phyloP scores from a whole-genome alignment of 1,140 invertebrate genomes.

The Globodera ellingtonae region DNA sequence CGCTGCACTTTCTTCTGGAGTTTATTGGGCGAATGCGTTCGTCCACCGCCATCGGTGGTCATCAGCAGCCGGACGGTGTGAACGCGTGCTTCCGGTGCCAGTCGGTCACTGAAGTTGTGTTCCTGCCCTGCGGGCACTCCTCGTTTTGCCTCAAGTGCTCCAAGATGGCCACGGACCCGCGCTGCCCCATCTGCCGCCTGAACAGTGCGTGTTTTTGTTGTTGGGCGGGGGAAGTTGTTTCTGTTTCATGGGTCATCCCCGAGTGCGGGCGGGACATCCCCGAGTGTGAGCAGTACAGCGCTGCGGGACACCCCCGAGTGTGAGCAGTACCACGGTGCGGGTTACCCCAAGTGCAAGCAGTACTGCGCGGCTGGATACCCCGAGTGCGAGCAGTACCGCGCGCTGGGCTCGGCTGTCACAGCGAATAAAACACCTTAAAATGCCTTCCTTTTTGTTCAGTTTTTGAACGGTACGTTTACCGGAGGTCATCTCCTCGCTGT shows the following conservation, averaged over 20 bases:
- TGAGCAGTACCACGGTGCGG: no score
- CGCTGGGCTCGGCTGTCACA: no score
- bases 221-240: no score
- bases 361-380: no score
- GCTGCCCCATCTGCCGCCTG: constrained; percentile 10
- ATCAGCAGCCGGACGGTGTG: not conserved
- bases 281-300: no score
- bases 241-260: no score
- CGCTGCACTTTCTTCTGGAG: not conserved
- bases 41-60: not conserved
- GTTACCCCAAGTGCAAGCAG: no score
- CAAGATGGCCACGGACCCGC: not conserved
- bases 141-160: constrained; percentile 5
- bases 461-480: not conserved
- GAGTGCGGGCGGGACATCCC: no score
- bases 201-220: not conserved
- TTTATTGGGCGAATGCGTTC: not conserved
- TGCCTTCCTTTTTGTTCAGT: not conserved
- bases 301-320: no score
- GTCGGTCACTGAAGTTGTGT: constrained; percentile 11
- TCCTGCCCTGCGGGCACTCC: constrained; percentile 21
- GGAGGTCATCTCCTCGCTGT: constrained; percentile 1
- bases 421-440: no score
- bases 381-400: no score
- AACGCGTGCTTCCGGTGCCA: constrained; percentile 10